These are phyloP conservation scores for Archips crataeganus DNA, from an alignment of 2,888 invertebrate species.

Conservation along the genomic window DNA sequence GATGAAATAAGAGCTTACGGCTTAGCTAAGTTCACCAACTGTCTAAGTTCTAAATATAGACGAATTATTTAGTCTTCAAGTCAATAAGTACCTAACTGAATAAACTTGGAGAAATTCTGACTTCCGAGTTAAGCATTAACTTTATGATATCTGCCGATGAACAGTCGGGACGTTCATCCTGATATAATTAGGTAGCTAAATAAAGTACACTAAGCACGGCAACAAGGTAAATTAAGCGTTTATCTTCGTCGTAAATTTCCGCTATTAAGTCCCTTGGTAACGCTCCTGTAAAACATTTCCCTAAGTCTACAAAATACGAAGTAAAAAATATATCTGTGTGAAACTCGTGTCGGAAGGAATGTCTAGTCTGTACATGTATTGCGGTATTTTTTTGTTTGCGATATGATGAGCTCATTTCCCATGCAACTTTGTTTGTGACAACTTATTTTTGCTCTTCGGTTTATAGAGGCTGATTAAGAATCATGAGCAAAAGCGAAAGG, in stretches of 20 bases:
- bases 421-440: too few species aligned
- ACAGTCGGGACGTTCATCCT: background rate
- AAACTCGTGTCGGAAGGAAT: background rate
- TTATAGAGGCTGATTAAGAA: too few species aligned
- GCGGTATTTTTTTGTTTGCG: too few species aligned
- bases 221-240: slow-evolving; percentile 17
- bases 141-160: background rate
- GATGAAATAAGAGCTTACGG: too few species aligned
- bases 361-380: background rate
- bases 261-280: slow-evolving; percentile 14
- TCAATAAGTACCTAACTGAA: background rate
- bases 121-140: background rate
- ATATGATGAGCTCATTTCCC: too few species aligned
- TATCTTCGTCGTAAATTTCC: slow-evolving; percentile 20
- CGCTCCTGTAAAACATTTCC: slow-evolving; percentile 59
- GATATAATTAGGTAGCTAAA: slow-evolving; percentile 1
- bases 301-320: background rate
- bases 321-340: background rate
- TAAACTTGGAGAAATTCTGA: background rate
- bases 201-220: background rate
- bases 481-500: too few species aligned
- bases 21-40: background rate
- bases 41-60: background rate
- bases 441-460: too few species aligned
- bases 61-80: background rate